These are phyloP conservation scores for Rhogogaster chlorosoma DNA, from an alignment of 2,888 invertebrate species.

Conservation along the genomic window DNA sequence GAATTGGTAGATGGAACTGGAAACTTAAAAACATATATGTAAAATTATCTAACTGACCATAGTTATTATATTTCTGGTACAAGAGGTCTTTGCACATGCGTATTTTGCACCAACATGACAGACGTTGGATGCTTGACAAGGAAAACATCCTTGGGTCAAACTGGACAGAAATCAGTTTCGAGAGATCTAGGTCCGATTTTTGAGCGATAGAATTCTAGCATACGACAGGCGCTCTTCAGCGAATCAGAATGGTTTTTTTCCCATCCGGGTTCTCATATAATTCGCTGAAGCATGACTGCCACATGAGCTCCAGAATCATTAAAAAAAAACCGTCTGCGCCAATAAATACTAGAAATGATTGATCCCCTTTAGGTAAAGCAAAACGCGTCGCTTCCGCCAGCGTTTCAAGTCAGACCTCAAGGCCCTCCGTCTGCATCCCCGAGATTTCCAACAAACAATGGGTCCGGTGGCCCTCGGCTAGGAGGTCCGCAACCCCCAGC, in stretches of 20 bases:
- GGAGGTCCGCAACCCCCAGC: conserved; percentile 81
- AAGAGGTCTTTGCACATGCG: background rate
- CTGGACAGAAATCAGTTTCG: background rate
- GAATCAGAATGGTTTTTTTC: no score
- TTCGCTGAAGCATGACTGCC: no score
- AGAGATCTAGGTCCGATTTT: no score
- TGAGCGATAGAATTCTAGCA: background rate
- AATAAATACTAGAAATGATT: background rate
- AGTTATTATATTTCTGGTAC: background rate
- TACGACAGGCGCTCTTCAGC: background rate
- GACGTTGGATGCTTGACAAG: background rate
- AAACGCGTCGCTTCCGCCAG: conserved; percentile 60
- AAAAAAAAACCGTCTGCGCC: background rate
- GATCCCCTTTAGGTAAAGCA: conserved; percentile 65
- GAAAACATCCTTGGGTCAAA: background rate
- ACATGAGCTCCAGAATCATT: background rate
- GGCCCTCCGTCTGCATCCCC: conserved; percentile 64
- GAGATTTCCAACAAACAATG: conserved; percentile 68
- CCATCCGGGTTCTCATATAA: no score
- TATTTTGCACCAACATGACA: background rate
- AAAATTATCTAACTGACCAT: no score
- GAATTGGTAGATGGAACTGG: no score
- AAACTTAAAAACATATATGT: no score
- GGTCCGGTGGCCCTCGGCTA: conserved; percentile 78
- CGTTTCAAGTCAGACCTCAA: conserved; percentile 67